Base-by-base conservation (phyloP, 2,888 invertebrate species). In the Ypsolopha scabrella region DNA sequence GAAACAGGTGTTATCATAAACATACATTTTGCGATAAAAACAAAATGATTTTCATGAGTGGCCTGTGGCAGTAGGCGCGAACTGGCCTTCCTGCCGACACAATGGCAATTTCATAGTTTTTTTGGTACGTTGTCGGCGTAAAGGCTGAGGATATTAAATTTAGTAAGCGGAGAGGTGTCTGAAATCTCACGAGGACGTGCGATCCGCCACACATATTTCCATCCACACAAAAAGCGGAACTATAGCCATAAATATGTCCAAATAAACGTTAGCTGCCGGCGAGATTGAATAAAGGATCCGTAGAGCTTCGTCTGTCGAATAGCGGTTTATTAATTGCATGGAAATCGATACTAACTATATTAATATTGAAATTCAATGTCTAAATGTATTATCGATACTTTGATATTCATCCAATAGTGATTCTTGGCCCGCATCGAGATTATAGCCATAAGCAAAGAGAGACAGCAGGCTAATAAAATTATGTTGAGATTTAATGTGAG, bases 151-250 rank as follows among this genome's bases (percentile, higher is more conserved):
- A 85, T 85, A 85, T 85, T 85, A 85, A 85, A 85, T 85, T 86
- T 85, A 85, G 85, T 86, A 85, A 85, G 78, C 80, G 79, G 76
- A 77, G 83, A 87, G 87, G 87, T 87, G 87, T 87, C 85, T 79
- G 76, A 85, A 86, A 81, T 87, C 87, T 85, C 87, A 78, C 86
- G 83, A 77, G 76, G 82, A 85, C 85, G 87, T 85, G 87, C 85
- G 83, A 87, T 78, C 85, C 87, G 87, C 87, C 86, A 87, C 87
- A 87, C 87, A 87, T 87, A 87, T 87, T 87, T 87, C 80, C 86
- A 79, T 80, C 79, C 63, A 67, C 74, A 85, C 86, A 87, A 87
- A 87, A 87, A 85, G 82, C 81, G 77, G 83, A 86, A 83, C 86
- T 85, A 85, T 85, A 82, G 83, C 87, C 85, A 87, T 87, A 87